These are phyloP conservation scores for Semnopithecus entellus DNA, from an alignment of 2,113 vertebrate species.

Conservation along the genomic window DNA sequence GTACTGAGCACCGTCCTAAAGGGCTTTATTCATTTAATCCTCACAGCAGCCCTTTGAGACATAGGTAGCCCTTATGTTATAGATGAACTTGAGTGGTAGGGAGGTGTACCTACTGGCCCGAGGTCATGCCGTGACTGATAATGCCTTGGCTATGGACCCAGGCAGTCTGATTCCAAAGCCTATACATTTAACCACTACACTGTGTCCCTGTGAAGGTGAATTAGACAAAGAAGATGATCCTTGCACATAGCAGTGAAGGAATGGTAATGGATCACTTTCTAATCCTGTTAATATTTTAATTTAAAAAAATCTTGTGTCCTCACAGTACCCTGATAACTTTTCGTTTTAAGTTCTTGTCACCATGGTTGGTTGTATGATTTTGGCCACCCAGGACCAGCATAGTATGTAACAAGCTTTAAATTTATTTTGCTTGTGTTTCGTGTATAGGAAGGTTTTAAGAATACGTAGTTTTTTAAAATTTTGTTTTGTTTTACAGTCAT, in stretches of 20 bases:
- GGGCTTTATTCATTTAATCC: background rate
- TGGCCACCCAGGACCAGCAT: background rate
- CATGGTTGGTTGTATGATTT: background rate
- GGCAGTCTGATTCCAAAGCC: background rate
- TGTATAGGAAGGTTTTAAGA: background rate
- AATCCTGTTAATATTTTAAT: background rate
- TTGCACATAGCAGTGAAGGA: background rate
- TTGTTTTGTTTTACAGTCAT: background rate
- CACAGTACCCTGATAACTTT: background rate
- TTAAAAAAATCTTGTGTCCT: background rate
- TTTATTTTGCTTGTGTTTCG: background rate
- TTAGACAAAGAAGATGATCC: background rate
- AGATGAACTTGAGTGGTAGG: background rate
- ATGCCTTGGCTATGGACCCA: background rate
- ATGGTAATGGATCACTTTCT: background rate
- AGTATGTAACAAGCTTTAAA: background rate
- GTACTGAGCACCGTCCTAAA: background rate
- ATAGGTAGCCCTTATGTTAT: background rate
- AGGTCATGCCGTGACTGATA: background rate
- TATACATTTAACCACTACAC: background rate
- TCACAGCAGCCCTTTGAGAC: background rate
- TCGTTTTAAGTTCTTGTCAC: background rate
- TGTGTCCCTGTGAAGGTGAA: background rate
- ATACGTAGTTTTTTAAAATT: background rate
- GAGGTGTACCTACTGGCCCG: background rate